Percentiles rank a stretch among this genome's conserved stretches.
phyloP scores from a whole-genome alignment of 2,797 vertebrate genomes.

The Urocyon cinereoargenteus region DNA sequence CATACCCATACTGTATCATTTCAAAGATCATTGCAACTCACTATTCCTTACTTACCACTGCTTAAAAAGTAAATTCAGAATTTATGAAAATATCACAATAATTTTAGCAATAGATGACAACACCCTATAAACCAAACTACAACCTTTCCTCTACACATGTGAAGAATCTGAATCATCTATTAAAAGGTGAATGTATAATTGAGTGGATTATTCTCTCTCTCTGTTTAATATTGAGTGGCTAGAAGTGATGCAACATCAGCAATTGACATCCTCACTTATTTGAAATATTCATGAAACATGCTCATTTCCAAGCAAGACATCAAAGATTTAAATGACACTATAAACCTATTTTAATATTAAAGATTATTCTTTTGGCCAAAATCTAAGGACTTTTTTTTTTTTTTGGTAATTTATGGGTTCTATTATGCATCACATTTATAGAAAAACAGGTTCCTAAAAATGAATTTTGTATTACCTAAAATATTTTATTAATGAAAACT shows the following conservation, averaged over 20 bases:
- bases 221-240: neutral
- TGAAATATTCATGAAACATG: neutral
- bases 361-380: neutral
- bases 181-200: neutral
- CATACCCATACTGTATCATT: neutral
- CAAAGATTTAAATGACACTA: neutral
- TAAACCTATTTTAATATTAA: neutral
- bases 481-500: neutral
- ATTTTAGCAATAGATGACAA: neutral
- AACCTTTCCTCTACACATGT: neutral
- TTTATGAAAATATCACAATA: neutral
- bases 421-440: neutral
- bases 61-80: neutral
- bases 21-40: neutral
- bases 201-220: neutral
- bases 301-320: neutral
- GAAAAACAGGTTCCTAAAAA: neutral
- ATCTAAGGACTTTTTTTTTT: neutral
- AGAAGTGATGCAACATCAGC: neutral
- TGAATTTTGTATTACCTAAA: neutral
- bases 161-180: neutral
- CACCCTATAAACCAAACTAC: neutral
- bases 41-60: neutral
- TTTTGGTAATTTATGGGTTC: neutral
- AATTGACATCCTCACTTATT: neutral